Evolutionary conservation across 2,888 invertebrate genomes (phyloP).

Genomic region (Calephelis perditalis): DNA sequence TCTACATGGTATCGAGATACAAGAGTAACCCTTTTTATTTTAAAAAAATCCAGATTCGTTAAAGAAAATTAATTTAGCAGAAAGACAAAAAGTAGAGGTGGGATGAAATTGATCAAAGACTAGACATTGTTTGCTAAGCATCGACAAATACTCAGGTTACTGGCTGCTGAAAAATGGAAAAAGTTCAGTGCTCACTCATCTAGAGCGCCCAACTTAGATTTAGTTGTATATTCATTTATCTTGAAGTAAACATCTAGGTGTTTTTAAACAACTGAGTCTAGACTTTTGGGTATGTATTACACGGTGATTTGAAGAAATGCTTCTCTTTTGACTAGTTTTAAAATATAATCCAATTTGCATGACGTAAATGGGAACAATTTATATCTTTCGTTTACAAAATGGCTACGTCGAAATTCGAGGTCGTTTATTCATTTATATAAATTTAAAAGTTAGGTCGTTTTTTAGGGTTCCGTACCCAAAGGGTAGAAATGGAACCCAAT

Average conservation of each 20-base stretch:
- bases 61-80: neutral
- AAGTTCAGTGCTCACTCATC: constrained; percentile 30
- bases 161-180: constrained; percentile 27
- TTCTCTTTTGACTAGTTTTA: neutral
- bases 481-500: too few species aligned
- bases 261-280: constrained; percentile 25
- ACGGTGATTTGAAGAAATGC: neutral
- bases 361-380: too few species aligned
- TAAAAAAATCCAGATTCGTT: too few species aligned
- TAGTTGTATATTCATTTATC: constrained; percentile 33
- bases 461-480: too few species aligned
- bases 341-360: neutral
- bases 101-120: constrained; percentile 25
- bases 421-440: too few species aligned
- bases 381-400: too few species aligned
- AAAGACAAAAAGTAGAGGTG: constrained; percentile 9
- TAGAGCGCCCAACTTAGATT: constrained; percentile 20
- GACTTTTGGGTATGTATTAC: constrained; percentile 21
- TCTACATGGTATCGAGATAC: too few species aligned
- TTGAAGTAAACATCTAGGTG: constrained; percentile 26
- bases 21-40: too few species aligned
- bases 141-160: constrained; percentile 28
- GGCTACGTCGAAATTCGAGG: too few species aligned
- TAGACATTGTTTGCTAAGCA: constrained; percentile 30
- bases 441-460: too few species aligned